phyloP scores from a whole-genome alignment of 2,888 invertebrate genomes.

The Chrysolina americana region DNA sequence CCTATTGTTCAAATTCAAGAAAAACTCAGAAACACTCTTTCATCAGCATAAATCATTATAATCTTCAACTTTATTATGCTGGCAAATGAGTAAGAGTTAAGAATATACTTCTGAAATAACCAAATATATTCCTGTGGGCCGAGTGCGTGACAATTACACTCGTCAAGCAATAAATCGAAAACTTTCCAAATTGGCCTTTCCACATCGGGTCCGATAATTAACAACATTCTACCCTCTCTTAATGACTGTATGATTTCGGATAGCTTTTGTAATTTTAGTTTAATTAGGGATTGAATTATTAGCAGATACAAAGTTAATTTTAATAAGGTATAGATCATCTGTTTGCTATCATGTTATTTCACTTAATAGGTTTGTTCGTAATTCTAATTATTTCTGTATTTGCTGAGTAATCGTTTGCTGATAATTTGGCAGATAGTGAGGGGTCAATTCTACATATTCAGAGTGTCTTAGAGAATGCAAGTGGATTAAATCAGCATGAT shows the following conservation, averaged over 20 bases:
- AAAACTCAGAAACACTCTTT: too few relatives aligned
- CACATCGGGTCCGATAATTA: slow-evolving; percentile 46
- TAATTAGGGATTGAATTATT: slow-evolving; percentile 52
- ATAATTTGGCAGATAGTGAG: background rate
- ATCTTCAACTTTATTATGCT: too few relatives aligned
- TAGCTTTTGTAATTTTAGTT: slow-evolving; percentile 53
- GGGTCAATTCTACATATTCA: background rate
- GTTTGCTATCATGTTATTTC: slow-evolving; percentile 36
- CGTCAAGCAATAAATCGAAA: slow-evolving; percentile 37
- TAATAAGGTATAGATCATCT: slow-evolving; percentile 50
- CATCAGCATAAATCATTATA: too few relatives aligned
- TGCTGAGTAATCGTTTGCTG: slow-evolving; percentile 41
- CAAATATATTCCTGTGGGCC: background rate
- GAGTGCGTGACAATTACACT: background rate
- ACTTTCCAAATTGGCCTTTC: slow-evolving; percentile 37
- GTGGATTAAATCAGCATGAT: too few relatives aligned
- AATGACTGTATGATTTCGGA: slow-evolving; percentile 50
- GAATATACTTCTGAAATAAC: background rate
- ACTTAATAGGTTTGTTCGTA: slow-evolving; percentile 32
- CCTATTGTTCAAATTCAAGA: too few relatives aligned
- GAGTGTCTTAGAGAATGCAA: too few relatives aligned
- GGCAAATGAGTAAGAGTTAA: too few relatives aligned
- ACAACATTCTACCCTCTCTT: slow-evolving; percentile 46
- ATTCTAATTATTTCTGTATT: slow-evolving; percentile 47
- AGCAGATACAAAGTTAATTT: slow-evolving; percentile 52